These are phyloP conservation scores for Cydia splendana DNA, from an alignment of 1,140 invertebrate genomes.

Conservation along the genomic window DNA sequence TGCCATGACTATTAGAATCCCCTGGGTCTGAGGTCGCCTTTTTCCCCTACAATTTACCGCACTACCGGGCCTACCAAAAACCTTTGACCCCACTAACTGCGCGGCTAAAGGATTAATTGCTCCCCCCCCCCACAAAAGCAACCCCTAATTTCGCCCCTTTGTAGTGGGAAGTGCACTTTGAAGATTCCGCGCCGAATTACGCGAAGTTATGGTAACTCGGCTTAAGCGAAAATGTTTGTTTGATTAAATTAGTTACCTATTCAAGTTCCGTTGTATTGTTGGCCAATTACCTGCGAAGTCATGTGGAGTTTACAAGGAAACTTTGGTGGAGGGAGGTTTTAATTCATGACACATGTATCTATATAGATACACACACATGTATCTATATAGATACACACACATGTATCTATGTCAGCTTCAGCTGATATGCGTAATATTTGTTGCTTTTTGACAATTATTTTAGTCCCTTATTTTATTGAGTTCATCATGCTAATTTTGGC, in stretches of 20 bases:
- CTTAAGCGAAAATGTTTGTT: constrained; percentile 24
- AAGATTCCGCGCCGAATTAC: constrained; percentile 21
- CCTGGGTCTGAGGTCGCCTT: neutral
- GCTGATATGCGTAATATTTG: too few relatives aligned
- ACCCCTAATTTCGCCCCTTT: constrained; percentile 26
- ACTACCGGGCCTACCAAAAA: constrained; percentile 20
- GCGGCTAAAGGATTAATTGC: constrained; percentile 24
- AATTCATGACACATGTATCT: neutral
- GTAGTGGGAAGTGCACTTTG: constrained; percentile 26
- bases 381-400: too few relatives aligned
- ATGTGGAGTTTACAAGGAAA: neutral
- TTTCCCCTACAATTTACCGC: constrained; percentile 20
- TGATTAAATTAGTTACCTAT: constrained; percentile 24
- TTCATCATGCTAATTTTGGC: too few relatives aligned
- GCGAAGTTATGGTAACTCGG: constrained; percentile 22
- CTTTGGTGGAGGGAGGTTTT: neutral
- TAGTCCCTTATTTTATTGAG: too few relatives aligned
- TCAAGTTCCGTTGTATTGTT: neutral
- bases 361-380: too few relatives aligned
- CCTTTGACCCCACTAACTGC: constrained; percentile 24
- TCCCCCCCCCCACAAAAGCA: neutral
- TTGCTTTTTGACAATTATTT: too few relatives aligned
- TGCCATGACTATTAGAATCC: neutral
- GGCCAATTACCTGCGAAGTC: neutral
- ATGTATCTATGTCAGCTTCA: too few relatives aligned